Percentiles rank a stretch among this genome's conserved stretches.
phyloP scores from a whole-genome alignment of 2,113 vertebrate species.

The Phylloscopus trochilus region DNA sequence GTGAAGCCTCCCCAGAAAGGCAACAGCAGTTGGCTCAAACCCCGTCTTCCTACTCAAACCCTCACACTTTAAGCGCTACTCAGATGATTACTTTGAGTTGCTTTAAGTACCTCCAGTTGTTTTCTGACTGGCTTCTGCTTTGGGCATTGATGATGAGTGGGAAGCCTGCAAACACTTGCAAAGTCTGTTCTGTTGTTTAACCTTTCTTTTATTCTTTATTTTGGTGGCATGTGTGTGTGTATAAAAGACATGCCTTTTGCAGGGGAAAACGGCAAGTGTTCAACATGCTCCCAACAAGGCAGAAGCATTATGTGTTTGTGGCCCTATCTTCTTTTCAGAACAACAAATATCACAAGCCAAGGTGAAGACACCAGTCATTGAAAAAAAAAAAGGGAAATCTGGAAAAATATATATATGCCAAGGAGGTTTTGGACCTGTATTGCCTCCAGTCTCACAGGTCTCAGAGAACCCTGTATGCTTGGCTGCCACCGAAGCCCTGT shows the following conservation, averaged over 20 bases:
- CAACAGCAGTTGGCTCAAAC: slow-evolving; percentile 32
- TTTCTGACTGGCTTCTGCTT: neutral
- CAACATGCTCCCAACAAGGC: neutral
- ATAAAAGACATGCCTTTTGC: neutral
- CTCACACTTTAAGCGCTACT: neutral
- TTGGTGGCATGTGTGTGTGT: no score
- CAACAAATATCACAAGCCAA: neutral
- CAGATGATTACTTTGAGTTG: neutral
- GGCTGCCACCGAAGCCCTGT: neutral
- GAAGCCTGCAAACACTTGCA: neutral
- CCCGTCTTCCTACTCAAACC: slow-evolving; percentile 1
- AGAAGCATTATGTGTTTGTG: neutral
- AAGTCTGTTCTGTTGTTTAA: neutral
- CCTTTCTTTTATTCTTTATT: neutral
- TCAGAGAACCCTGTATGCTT: neutral
- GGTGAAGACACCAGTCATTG: fast-evolving
- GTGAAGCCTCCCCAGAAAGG: neutral
- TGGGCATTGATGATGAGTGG: neutral
- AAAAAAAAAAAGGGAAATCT: neutral
- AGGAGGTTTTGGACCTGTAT: neutral
- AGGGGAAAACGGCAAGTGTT: neutral
- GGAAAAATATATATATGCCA: neutral
- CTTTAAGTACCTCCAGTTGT: slow-evolving; percentile 24
- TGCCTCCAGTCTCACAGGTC: neutral
- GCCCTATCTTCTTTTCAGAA: neutral